Evolutionary conservation across 2,888 invertebrate species (phyloP).

Genomic region (Ceraclea dissimilis): DNA sequence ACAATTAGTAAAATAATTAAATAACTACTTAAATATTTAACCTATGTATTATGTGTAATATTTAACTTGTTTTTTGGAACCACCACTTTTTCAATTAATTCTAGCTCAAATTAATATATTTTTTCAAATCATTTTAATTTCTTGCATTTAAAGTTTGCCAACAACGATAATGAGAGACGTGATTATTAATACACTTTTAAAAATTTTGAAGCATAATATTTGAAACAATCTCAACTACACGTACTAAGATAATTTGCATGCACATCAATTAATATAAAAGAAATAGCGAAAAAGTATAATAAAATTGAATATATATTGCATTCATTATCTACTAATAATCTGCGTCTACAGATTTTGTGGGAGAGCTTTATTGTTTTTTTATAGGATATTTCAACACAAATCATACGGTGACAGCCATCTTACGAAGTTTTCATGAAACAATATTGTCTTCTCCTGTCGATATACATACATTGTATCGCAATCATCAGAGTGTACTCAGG

Average conservation of each 20-base stretch:
- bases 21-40: not conserved
- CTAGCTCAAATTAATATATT: not conserved
- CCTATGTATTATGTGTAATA: not conserved
- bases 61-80: not conserved
- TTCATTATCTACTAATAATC: conserved; percentile 19
- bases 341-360: no score
- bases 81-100: not conserved
- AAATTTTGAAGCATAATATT: not conserved
- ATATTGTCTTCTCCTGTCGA: no score
- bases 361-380: no score
- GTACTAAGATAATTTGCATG: conserved; percentile 1
- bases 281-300: not conserved
- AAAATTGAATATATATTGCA: conserved; percentile 4
- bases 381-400: no score
- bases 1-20: not conserved
- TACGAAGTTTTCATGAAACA: no score
- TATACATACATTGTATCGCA: no score
- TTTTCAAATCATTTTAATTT: not conserved
- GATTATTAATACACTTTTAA: not conserved
- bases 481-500: no score
- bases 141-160: not conserved
- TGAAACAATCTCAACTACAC: not conserved
- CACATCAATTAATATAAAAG: not conserved
- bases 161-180: not conserved
- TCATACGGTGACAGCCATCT: no score